Conservation (phyloP, 2,888 invertebrate species). For the Leucophenga montana region DNA sequence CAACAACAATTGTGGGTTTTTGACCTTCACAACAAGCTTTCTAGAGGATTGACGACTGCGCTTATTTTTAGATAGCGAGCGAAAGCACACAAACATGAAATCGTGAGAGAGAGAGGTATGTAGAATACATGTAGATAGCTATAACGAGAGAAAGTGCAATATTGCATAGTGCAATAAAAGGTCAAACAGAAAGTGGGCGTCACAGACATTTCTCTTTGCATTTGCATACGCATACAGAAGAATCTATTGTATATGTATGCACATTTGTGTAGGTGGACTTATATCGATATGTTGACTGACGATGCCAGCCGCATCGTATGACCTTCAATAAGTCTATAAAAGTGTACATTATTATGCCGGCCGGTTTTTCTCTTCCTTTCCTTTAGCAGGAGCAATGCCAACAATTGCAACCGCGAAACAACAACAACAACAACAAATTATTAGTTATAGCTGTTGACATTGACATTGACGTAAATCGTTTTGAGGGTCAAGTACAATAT, state of each 20-base stretch:
- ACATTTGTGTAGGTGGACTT: slow-evolving; percentile 18
- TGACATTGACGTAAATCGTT: slow-evolving; percentile 63
- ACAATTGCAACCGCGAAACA: no score
- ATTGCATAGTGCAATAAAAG: slow-evolving; percentile 45
- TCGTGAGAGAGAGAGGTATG: slow-evolving; percentile 11
- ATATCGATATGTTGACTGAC: not conserved
- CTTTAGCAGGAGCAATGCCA: slow-evolving; percentile 29
- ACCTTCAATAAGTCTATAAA: slow-evolving; percentile 45
- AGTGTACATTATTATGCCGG: slow-evolving; percentile 14
- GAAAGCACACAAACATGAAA: slow-evolving; percentile 12
- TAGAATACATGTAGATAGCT: slow-evolving; percentile 21
- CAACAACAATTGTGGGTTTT: slow-evolving; percentile 41
- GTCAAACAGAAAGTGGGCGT: slow-evolving; percentile 45
- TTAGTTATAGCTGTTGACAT: slow-evolving; percentile 43
- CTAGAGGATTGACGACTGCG: slow-evolving; percentile 37
- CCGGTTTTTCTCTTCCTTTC: slow-evolving; percentile 2
- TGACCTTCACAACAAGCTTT: slow-evolving; percentile 62
- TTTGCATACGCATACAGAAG: slow-evolving; percentile 9
- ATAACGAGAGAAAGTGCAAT: slow-evolving; percentile 26
- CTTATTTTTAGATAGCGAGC: slow-evolving; percentile 56
- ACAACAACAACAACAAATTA: slow-evolving; percentile 40
- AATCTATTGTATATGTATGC: slow-evolving; percentile 2
- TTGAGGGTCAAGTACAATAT: slow-evolving; percentile 56
- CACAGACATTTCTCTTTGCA: slow-evolving; percentile 28
- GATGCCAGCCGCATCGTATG: slow-evolving; percentile 2